Conservation (phyloP, 2,113 vertebrate species). For the Orycteropus afer region DNA sequence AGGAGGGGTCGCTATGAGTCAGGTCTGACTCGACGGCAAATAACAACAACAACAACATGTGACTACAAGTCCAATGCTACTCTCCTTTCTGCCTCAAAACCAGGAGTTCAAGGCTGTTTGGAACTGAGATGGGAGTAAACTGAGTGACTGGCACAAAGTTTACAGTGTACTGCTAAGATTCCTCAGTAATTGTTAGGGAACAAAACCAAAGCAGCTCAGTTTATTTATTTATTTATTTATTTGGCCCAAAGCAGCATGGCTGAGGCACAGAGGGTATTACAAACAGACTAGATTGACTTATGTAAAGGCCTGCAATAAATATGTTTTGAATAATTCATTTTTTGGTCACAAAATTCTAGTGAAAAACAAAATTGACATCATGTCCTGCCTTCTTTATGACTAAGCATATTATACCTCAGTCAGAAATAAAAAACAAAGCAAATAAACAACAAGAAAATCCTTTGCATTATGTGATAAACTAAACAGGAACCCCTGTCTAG, state of each 20-base stretch:
- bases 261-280: background rate
- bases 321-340: slow-evolving; percentile 39
- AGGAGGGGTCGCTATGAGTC: too few relatives aligned
- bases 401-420: background rate
- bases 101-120: background rate
- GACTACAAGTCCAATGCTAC: background rate
- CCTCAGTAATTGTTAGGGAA: background rate
- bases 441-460: background rate
- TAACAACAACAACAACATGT: too few relatives aligned
- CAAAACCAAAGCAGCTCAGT: background rate
- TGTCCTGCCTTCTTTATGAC: background rate
- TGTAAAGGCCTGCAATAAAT: background rate
- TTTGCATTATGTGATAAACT: background rate
- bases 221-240: too few relatives aligned
- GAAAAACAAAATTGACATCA: background rate
- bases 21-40: too few relatives aligned
- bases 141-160: background rate
- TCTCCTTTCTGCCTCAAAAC: background rate
- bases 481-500: background rate
- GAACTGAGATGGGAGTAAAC: too few relatives aligned
- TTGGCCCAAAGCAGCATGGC: background rate
- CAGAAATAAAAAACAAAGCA: slow-evolving; percentile 34
- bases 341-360: background rate
- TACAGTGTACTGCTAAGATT: background rate
- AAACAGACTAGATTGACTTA: background rate